phyloP scores from a whole-genome alignment of 2,113 vertebrate genomes.

The Lathamus discolor region DNA sequence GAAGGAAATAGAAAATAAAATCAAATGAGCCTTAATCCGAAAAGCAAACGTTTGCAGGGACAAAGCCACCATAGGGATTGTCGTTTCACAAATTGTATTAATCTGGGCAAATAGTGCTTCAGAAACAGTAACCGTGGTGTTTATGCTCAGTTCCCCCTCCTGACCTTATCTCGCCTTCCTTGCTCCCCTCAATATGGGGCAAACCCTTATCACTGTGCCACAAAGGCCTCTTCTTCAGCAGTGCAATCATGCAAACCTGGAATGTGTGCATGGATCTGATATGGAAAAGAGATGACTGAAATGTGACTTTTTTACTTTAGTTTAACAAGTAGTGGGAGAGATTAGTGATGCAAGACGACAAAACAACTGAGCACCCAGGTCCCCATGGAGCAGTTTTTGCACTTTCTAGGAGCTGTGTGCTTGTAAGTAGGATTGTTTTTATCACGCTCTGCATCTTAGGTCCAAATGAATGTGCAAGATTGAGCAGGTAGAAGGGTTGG shows the following conservation, averaged over 20 bases:
- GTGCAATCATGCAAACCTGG: neutral
- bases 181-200: neutral
- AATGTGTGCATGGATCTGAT: neutral
- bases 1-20: conserved; percentile 51
- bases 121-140: conserved; percentile 39
- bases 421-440: neutral
- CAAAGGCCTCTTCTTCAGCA: neutral
- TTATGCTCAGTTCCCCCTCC: conserved; percentile 18
- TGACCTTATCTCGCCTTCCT: conserved; percentile 22
- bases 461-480: neutral
- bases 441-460: neutral
- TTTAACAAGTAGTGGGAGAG: neutral
- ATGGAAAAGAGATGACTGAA: neutral
- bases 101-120: conserved; percentile 66
- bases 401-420: fast-evolving
- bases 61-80: conserved; percentile 59
- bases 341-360: neutral
- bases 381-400: neutral
- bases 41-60: conserved; percentile 65
- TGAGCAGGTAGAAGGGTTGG: neutral
- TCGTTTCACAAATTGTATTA: conserved; percentile 68
- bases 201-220: conserved; percentile 24
- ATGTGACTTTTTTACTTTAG: neutral
- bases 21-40: conserved; percentile 59
- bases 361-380: neutral